Base-by-base conservation (phyloP, 2,113 vertebrate species). In the Hystrix brachyura region DNA sequence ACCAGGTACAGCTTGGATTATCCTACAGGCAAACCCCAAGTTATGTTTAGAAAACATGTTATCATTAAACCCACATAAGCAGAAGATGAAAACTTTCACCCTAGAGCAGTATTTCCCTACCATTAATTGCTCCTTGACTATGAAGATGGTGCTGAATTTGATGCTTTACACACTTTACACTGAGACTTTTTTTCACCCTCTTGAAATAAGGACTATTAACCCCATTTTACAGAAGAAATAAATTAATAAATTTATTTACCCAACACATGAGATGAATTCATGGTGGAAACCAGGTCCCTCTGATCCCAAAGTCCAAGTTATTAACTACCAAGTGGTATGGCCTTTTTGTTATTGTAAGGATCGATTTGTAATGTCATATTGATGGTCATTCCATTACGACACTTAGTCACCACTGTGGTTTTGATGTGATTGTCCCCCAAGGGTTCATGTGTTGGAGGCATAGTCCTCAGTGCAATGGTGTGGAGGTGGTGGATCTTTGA, bases 41-140 rank as follows among this genome's bases (percentile, higher is more conserved):
- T 69, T 81, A 23, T 17, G 1, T 87, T 87, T 78, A 78, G 51
- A 92, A 96, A 97, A 81, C 57, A 87, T 12, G 32, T 74, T 62
- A 38, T 69, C 48, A 59, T 94, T 84, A 90, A 94, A 86, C 4
- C 48, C 34, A 69, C 17, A 51, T 34, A 76, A 71, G 34, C 51
- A 81, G 59, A 90, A 94, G 21, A 90, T 2, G 13, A 87, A 95
- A 93, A 80, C 14, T 0, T 83, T 82, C 32, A 53, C 21, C 57
- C 72, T 21, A 80, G 18, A 29, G 55, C 60, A 67, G 14, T 46
- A 48, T 48, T 74, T 64, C 17, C 32, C 72, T 46, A 79, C 48
- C 7, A 46, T 74, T 57, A 74, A 85, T 14, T 94, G 67, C 19
- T 59, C 69, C 48, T 88, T 21, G 38, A 79, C 53, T 67, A 15